Conservation (phyloP, 2,888 invertebrate genomes). For the Ctenicera cuprea region DNA sequence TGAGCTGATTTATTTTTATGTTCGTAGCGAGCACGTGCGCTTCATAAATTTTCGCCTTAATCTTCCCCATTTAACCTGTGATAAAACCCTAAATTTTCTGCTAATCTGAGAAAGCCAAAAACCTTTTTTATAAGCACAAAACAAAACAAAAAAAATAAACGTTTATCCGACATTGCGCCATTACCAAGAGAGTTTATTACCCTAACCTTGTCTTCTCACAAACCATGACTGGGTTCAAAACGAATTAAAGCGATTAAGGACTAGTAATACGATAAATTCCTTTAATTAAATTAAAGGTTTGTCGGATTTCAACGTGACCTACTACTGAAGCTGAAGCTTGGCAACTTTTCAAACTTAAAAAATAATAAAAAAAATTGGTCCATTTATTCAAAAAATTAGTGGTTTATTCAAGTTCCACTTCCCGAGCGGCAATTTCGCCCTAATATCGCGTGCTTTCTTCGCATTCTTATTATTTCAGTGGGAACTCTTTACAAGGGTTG, state of each 20-base stretch:
- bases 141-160: too few relatives aligned
- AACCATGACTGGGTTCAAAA: neutral
- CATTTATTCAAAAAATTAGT: neutral
- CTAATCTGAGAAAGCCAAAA: too few relatives aligned
- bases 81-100: neutral
- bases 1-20: too few relatives aligned
- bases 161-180: too few relatives aligned
- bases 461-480: neutral
- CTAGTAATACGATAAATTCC: constrained; percentile 8
- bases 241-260: constrained; percentile 9
- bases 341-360: neutral
- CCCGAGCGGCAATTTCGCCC: neutral
- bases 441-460: neutral
- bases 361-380: neutral
- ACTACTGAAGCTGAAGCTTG: too few relatives aligned
- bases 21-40: neutral
- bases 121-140: too few relatives aligned
- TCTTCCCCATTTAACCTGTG: constrained; percentile 3
- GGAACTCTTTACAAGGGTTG: neutral
- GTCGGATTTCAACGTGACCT: neutral
- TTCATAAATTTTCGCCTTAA: constrained; percentile 2
- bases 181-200: too few relatives aligned
- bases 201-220: too few relatives aligned
- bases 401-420: neutral
- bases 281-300: constrained; percentile 17